Evolutionary conservation across 2,113 vertebrate species (phyloP).

Genomic region (Apeltes quadracus): DNA sequence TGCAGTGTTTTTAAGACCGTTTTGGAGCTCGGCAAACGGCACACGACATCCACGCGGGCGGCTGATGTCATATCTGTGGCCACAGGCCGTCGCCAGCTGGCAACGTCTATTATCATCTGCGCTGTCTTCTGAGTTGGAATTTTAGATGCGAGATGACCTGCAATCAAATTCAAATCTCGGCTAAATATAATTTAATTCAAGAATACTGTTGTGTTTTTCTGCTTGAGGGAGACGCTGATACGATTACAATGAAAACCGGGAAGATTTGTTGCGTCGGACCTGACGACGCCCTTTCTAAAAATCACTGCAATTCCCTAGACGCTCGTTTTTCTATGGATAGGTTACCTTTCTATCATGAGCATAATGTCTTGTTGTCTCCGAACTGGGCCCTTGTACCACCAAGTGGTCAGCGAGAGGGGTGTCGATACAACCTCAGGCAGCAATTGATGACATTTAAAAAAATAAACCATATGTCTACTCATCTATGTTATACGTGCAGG

Average conservation of each 20-base stretch:
- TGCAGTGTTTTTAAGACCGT: constrained; percentile 14
- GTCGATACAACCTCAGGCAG: neutral
- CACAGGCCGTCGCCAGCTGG: constrained; percentile 25
- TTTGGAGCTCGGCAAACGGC: constrained; percentile 12
- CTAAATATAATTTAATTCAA: constrained; percentile 37
- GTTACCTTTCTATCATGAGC: neutral
- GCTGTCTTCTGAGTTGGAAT: constrained; percentile 35
- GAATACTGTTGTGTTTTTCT: constrained; percentile 18
- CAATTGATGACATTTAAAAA: neutral
- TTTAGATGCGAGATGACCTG: constrained; percentile 19
- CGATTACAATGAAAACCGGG: constrained; percentile 3
- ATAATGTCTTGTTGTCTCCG: neutral
- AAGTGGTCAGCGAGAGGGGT: neutral
- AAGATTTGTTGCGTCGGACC: neutral
- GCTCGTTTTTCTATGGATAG: neutral
- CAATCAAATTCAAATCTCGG: constrained; percentile 42
- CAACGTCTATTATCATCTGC: constrained; percentile 38
- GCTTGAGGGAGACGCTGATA: neutral
- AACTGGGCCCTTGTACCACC: neutral
- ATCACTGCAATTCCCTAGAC: neutral
- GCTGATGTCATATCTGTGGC: constrained; percentile 12
- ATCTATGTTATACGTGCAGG: constrained; percentile 74
- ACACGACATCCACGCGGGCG: neutral
- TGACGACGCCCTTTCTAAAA: neutral
- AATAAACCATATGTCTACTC: neutral